phyloP scores from a whole-genome alignment of 2,113 vertebrate genomes.

The Gavia stellata region DNA sequence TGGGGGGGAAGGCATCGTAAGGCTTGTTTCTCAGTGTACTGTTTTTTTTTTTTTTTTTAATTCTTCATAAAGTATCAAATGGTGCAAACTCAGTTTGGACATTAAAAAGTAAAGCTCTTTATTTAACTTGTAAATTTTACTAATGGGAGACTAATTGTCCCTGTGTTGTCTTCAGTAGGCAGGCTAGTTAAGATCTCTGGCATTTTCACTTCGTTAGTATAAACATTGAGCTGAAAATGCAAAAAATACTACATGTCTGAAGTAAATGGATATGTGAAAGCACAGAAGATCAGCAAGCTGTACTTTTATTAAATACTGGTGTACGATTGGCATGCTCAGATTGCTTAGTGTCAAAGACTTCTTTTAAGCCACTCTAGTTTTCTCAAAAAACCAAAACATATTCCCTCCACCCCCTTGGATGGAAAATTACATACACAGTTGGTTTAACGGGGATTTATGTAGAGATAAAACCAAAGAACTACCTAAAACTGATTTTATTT shows the following conservation, averaged over 20 bases:
- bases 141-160: rapidly evolving
- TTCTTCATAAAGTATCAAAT: too few relatives aligned
- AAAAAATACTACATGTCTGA: rapidly evolving
- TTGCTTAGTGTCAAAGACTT: background rate
- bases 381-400: background rate
- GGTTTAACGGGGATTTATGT: background rate
- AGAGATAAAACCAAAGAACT: background rate
- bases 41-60: background rate
- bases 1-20: background rate
- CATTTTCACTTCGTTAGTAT: background rate
- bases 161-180: background rate
- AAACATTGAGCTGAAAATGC: background rate
- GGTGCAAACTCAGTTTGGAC: background rate
- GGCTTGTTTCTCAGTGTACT: background rate
- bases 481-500: background rate
- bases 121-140: rapidly evolving
- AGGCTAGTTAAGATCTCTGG: background rate
- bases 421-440: background rate
- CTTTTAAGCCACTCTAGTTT: background rate
- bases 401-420: rapidly evolving
- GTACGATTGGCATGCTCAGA: background rate
- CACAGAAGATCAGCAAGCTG: background rate
- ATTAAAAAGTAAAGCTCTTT: background rate
- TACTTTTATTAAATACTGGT: background rate
- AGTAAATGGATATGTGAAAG: background rate